Base-by-base conservation (phyloP, 2,113 vertebrate species). In the Pituophis catenifer region DNA sequence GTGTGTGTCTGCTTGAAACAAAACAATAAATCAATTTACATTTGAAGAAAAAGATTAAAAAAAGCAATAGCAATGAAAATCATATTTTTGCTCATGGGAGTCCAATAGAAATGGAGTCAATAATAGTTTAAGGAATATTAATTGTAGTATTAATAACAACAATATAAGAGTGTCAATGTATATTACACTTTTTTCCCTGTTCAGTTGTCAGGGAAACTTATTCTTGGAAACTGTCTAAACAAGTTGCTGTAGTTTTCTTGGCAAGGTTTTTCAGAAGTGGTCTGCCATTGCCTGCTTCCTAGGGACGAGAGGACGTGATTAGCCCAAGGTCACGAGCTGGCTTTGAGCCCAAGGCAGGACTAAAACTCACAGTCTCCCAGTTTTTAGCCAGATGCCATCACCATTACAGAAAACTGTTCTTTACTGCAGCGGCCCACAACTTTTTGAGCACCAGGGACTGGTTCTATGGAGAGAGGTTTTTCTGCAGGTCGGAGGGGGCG, bases 1-100 rank as follows among this genome's bases (percentile, higher is more conserved):
- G 91, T 92, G 92, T 1, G 3, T 15, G 33, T 38, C 0, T 89
- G 19, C 33, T 89, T 89, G n/a, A 57, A 38, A 57, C 50, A 89
- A 94, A 88, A 26, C 91, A 91, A 55, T 26, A 33, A 86, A 93
- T 24, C 93, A 26, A 86, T 13, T 48, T 92, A 23, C 75, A 19
- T 93, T 95, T 91, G 92, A 92, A 33, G 93, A 58, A 94, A 86
- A 0, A 33, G 2, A 11, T 55, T 21, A 70, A 70, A 90, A 70
- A 29, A 70, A 70, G 9, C 13, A 90, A 50, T 24, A 19, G 10
- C 24, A 10, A 0, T 17, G 59, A 29, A 48, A 50, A 29, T 8
- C 23, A 9, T 38, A 2, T 55, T 58, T 85, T 38, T 58, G 21
- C 19, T 57, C 6, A 58, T 33, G 33, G 11, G 15, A 33, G 10